Base-by-base conservation (phyloP, 2,113 vertebrate genomes). In the Parotia lawesii region DNA sequence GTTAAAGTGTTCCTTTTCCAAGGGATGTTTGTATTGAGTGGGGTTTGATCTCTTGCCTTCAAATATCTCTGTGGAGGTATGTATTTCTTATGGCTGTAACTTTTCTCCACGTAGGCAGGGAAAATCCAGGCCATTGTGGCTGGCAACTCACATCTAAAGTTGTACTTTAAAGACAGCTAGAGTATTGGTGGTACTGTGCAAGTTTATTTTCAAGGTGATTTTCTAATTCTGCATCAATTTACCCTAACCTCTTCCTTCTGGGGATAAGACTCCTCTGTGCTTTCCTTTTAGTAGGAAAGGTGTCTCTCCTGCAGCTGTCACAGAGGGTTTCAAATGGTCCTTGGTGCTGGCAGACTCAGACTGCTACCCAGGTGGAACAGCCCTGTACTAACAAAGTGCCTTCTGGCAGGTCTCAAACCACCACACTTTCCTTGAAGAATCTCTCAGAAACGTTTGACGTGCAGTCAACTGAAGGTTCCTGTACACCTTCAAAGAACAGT, bases 161-260 rank as follows among this genome's bases (percentile, higher is more conserved):
- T 64, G 8, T 72, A 80, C 72, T 83, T 76, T 16, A 73, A 58
- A 50, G 38, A 38, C 31, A 57, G 31, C 53, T 17, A n/a, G 18
- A 60, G 14, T 65, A 6, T 40, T 64, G 29, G 53, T 71, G 56
- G 33, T 81, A 53, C 25, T 15, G 4, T 73, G 25, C 25, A 81
- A 53, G 38, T 47, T 76, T 23, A 50, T 77, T 45, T 19, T 64
- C 33, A 56, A 67, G 44, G 27, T 35, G 9, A 51, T 87, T 82
- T 91, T 78, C 40, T 69, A 64, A 53, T 82, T 90, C 58, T 85
- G 54, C 31, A 21, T 48, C 79, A 29, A 61, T 76, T 90, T 73
- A 65, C 12, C 10, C 45, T 71, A 23, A 65, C 37, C 12, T 76
- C 58, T 72, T 87, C 35, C 5, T 84, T 82, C 31, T 72, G 22